Base-by-base conservation (phyloP, 2,888 invertebrate genomes). In the Gibbula magus region DNA sequence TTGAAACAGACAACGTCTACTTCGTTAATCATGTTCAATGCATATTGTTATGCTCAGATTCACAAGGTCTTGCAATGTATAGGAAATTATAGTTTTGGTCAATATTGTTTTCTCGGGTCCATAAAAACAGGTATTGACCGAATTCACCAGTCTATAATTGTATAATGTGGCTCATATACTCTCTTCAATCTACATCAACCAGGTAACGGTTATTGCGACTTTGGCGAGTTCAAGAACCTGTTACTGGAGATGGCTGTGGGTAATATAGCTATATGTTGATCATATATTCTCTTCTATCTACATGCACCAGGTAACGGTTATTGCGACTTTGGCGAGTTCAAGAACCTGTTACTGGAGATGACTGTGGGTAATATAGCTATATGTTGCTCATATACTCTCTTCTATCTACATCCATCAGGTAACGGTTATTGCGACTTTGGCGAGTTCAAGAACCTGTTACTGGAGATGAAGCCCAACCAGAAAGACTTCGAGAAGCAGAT, bases 401-500 rank as follows among this genome's bases (percentile, higher is more conserved):
- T 35, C 35, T 5, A 35, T 35, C 35, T 35, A 35, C 35, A 35
- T 35, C 4, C 35, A 35, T 1, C 29, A 53, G 53, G 75, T 7
- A 75, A 52, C 51, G 75, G 53, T 22, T 25, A 13, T 13, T 75
- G 75, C 20, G 54, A 52, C n/a, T 75, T 75, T 20, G 54, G 32
- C 18, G 75, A 75, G n/a, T 75, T 75, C 75, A 53, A 54, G 35
- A 0, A 3, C 5, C 22, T 75, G 25, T 22, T 75, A 54, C 53
- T 32, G 29, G 75, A 75, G 32, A 53, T 22, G 22, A 54, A 75
- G 32, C 74, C 74, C 8, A 13, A 20, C 51, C 29, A 75, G 32
- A 54, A 75, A 32, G 75, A 75, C 32, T 75, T 75, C 75, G 54
- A 25, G 7, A 54, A 29, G 18, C 32, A 25, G 32, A 75, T 75